phyloP scores from a whole-genome alignment of 2,113 vertebrate genomes.

The Pelvicachromis taeniatus region DNA sequence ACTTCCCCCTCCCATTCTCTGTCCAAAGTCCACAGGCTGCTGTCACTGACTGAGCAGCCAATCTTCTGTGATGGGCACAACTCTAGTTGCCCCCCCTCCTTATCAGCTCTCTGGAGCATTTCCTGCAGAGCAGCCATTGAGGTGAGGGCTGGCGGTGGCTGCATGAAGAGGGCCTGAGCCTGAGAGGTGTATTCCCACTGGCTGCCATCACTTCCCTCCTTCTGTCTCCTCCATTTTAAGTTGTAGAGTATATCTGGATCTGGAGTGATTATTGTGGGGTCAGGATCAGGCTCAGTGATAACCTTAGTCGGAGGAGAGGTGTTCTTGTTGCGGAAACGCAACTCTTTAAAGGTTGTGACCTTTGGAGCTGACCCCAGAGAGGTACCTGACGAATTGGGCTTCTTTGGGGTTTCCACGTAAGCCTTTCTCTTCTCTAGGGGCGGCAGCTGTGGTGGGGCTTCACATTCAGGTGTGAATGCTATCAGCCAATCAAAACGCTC shows the following conservation, averaged over 20 bases:
- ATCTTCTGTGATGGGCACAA: constrained; percentile 54
- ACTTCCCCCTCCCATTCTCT: constrained; percentile 49
- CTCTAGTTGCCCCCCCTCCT: constrained; percentile 62
- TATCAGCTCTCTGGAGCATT: constrained; percentile 78
- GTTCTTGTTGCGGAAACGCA: constrained; percentile 80
- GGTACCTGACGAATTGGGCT: neutral
- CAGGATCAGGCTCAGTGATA: constrained; percentile 67
- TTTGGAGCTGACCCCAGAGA: constrained; percentile 66
- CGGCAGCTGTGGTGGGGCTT: constrained; percentile 61
- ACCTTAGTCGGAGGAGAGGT: constrained; percentile 47
- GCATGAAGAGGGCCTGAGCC: constrained; percentile 67
- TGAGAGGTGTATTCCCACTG: constrained; percentile 76
- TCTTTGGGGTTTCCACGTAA: constrained; percentile 26
- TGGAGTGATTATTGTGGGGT: constrained; percentile 69
- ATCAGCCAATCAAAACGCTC: constrained; percentile 92
- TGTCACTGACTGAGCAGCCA: constrained; percentile 59
- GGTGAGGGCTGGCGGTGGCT: constrained; percentile 68
- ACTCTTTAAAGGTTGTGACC: constrained; percentile 90
- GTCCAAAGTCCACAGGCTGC: constrained; percentile 45
- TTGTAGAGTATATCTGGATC: constrained; percentile 78
- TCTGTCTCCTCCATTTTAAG: constrained; percentile 71
- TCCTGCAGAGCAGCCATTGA: constrained; percentile 77
- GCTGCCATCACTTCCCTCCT: constrained; percentile 48
- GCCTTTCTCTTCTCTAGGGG: constrained; percentile 51
- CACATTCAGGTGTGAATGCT: constrained; percentile 86